Conservation (phyloP, 2,113 vertebrate genomes). For the Nothoprocta pentlandii region DNA sequence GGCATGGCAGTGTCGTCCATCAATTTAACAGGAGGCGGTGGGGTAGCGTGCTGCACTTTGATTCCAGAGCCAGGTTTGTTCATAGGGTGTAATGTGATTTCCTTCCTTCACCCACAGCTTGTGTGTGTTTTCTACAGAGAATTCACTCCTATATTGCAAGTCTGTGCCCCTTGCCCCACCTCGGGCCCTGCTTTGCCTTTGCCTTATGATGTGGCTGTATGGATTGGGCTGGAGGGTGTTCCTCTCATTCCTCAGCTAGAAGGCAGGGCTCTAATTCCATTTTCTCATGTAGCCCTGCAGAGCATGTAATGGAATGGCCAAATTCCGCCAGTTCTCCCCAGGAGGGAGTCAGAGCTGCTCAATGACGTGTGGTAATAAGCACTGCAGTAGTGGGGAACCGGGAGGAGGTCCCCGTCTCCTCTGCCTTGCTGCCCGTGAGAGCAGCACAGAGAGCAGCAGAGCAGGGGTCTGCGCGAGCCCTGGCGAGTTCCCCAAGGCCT, state of each 20-base stretch:
- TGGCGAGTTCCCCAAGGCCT: neutral
- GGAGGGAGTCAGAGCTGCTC: neutral
- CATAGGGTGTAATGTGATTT: neutral
- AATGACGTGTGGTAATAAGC: accelerated
- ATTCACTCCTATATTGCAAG: neutral
- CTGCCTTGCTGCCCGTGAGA: accelerated
- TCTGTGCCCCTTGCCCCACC: neutral
- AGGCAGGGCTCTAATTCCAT: neutral
- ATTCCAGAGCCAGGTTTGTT: neutral
- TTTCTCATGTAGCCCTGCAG: neutral
- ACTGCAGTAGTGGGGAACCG: neutral
- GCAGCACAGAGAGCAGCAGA: accelerated
- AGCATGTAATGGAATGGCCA: neutral
- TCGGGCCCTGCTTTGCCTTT: neutral
- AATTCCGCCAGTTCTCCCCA: neutral
- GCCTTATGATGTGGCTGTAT: neutral
- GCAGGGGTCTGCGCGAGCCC: neutral
- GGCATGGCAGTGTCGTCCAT: neutral
- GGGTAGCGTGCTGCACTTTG: neutral
- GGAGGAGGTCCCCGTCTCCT: neutral
- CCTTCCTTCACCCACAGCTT: neutral
- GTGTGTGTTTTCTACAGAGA: neutral
- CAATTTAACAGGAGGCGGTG: conserved; percentile 11
- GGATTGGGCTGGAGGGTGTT: neutral
- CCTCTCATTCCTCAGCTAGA: neutral